Evolutionary conservation across 2,888 invertebrate species (phyloP).

Genomic region (Drosophila peninsularis): DNA sequence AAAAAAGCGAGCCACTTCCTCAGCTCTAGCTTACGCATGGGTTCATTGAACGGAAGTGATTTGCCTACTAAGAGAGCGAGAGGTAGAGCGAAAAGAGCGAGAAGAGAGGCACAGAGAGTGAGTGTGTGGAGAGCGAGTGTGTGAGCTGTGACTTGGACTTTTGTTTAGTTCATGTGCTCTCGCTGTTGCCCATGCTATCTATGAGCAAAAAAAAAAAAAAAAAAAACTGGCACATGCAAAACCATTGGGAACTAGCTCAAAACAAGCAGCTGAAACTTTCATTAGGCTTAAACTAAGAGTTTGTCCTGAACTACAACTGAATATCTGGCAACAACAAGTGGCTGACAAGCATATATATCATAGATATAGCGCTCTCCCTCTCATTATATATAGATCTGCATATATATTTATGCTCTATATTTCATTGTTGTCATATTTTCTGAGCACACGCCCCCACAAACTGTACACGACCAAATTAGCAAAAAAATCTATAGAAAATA

Average conservation of each 20-base stretch:
- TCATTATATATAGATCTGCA: not conserved
- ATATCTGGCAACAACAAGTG: slow-evolving; percentile 40
- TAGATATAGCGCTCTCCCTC: too few relatives aligned
- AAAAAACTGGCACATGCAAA: slow-evolving; percentile 15
- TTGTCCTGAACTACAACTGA: not conserved
- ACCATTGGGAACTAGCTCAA: slow-evolving; percentile 4
- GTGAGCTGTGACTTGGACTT: slow-evolving; percentile 27
- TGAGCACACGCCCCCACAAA: slow-evolving; percentile 53
- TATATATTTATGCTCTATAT: slow-evolving; percentile 39
- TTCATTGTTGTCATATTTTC: slow-evolving; percentile 62
- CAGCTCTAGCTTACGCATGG: slow-evolving; percentile 81
- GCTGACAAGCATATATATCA: not conserved
- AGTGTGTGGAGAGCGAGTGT: slow-evolving; percentile 4
- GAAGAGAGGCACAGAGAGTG: slow-evolving; percentile 7
- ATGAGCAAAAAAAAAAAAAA: slow-evolving; percentile 34
- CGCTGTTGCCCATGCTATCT: slow-evolving; percentile 14
- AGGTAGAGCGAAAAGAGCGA: slow-evolving; percentile 11
- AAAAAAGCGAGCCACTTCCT: slow-evolving; percentile 47
- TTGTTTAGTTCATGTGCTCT: slow-evolving; percentile 13
- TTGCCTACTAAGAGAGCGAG: slow-evolving; percentile 66
- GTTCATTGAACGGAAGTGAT: slow-evolving; percentile 84
- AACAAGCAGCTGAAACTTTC: slow-evolving; percentile 1
- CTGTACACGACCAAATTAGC: slow-evolving; percentile 51
- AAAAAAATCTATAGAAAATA: slow-evolving; percentile 11
- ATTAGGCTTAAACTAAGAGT: not conserved